These are phyloP conservation scores for Argyresthia albistria DNA, from an alignment of 2,888 invertebrate genomes.

Conservation along the genomic window DNA sequence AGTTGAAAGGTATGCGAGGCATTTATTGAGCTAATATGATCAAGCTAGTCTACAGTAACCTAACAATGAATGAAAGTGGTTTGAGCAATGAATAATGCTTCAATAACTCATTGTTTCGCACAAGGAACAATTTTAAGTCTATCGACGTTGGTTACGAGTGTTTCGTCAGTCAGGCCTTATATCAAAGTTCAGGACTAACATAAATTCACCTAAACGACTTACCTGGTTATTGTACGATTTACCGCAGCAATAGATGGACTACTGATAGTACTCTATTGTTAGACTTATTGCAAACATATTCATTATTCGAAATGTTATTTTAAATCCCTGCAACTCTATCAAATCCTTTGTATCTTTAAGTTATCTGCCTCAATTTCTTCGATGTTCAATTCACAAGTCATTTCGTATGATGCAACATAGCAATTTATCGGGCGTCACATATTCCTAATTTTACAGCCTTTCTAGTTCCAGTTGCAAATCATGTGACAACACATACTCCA, in stretches of 20 bases:
- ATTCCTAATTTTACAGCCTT: not conserved
- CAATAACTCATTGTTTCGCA: slow-evolving; percentile 40
- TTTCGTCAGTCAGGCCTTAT: slow-evolving; percentile 24
- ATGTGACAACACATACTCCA: slow-evolving; percentile 1
- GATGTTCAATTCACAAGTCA: not conserved
- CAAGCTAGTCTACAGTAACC: slow-evolving; percentile 3
- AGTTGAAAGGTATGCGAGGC: too few relatives aligned
- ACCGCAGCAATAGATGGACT: slow-evolving; percentile 11
- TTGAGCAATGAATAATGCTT: slow-evolving; percentile 22
- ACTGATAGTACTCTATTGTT: slow-evolving; percentile 11
- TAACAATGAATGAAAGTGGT: slow-evolving; percentile 16
- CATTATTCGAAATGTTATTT: not conserved
- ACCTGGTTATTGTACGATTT: slow-evolving; percentile 27
- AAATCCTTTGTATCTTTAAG: too few relatives aligned
- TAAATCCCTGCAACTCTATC: too few relatives aligned
- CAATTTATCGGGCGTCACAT: not conserved
- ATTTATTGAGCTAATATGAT: too few relatives aligned
- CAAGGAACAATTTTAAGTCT: slow-evolving; percentile 16
- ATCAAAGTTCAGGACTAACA: slow-evolving; percentile 40
- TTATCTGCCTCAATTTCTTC: not conserved
- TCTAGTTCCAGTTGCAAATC: slow-evolving; percentile 10
- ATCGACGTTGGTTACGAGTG: slow-evolving; percentile 25
- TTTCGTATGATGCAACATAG: not conserved
- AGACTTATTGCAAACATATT: not conserved
- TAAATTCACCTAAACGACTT: slow-evolving; percentile 32